Conservation (phyloP, 2,113 vertebrate genomes). For the Isurus oxyrinchus region DNA sequence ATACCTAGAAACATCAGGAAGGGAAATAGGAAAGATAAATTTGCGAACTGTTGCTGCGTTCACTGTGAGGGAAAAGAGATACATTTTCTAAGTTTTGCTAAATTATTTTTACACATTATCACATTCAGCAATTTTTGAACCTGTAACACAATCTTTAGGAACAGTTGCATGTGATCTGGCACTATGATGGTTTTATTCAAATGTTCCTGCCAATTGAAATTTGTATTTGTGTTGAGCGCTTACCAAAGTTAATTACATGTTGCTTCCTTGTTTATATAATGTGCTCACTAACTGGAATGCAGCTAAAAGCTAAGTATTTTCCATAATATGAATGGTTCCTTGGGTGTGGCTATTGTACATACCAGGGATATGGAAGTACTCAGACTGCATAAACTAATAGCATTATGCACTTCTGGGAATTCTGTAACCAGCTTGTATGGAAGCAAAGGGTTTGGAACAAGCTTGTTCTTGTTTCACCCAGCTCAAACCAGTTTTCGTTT, state of each 20-base stretch:
- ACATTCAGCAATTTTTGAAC: neutral
- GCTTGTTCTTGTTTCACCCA: neutral
- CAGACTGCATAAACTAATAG: neutral
- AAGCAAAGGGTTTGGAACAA: neutral
- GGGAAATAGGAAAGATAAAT: neutral
- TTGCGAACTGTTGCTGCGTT: neutral
- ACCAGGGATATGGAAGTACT: neutral
- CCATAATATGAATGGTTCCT: neutral
- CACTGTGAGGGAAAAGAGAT: neutral
- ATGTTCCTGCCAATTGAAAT: neutral
- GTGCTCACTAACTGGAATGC: neutral
- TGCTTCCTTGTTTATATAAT: neutral
- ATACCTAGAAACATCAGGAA: neutral
- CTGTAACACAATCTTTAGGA: neutral
- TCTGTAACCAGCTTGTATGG: neutral
- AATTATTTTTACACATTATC: neutral
- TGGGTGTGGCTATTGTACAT: neutral
- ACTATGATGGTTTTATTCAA: neutral
- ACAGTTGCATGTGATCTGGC: neutral
- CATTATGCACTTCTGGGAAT: neutral
- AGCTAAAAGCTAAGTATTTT: neutral
- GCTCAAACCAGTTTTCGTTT: conserved; percentile 28
- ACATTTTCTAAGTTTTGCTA: neutral
- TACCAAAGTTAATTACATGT: neutral
- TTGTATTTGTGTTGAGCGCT: neutral